Conservation (phyloP, 2,113 vertebrate species). For the Nothobranchius kuhntae region DNA sequence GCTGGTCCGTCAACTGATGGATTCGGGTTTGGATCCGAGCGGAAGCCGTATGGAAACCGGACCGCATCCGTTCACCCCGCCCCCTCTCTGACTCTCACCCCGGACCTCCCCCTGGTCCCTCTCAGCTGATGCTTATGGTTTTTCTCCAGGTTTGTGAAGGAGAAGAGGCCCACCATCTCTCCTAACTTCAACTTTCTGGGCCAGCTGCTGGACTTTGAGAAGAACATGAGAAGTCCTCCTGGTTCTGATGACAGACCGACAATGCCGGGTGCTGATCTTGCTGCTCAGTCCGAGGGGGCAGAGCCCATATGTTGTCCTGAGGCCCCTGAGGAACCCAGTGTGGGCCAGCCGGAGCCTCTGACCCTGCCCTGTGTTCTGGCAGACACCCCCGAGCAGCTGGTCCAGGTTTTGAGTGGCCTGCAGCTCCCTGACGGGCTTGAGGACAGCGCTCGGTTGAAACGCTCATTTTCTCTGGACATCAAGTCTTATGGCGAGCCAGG, state of each 20-base stretch:
- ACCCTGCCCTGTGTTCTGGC: conserved; percentile 55
- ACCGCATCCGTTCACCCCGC: background rate
- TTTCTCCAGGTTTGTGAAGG: conserved; percentile 81
- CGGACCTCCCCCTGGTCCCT: background rate
- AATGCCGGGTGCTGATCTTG: background rate
- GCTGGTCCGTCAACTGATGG: no score
- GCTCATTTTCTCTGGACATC: conserved; percentile 94
- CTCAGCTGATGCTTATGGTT: background rate
- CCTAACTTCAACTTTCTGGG: conserved; percentile 87
- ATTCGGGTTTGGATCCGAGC: no score
- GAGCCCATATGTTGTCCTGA: background rate
- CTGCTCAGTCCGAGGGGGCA: background rate
- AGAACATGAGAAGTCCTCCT: conserved; percentile 84
- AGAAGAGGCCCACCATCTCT: conserved; percentile 83
- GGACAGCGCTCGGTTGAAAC: conserved; percentile 87
- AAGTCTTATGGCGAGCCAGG: conserved; percentile 79
- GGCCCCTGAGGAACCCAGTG: background rate
- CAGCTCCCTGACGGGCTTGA: conserved; percentile 82
- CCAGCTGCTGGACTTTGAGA: conserved; percentile 92
- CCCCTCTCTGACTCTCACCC: background rate
- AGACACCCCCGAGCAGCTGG: conserved; percentile 76
- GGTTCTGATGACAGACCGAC: conserved; percentile 48
- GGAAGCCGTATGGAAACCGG: no score
- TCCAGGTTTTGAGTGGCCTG: conserved; percentile 82
- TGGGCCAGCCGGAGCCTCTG: conserved; percentile 46